These are phyloP conservation scores for Panagrolaimus sp. DNA, from an alignment of 1,140 invertebrate genomes.

Conservation along the genomic window DNA sequence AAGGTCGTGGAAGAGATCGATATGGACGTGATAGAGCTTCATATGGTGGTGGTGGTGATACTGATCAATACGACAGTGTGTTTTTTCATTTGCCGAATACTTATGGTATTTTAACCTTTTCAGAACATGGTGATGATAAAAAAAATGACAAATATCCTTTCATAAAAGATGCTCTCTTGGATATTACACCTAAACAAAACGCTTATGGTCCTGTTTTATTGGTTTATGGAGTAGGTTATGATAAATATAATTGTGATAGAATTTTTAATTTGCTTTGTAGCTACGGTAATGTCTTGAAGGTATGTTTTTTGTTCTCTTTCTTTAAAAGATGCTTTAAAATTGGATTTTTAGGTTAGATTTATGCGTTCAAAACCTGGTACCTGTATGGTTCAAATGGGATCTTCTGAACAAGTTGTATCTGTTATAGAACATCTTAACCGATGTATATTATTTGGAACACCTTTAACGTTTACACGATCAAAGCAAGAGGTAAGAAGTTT, in stretches of 20 bases:
- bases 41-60: constrained; percentile 14
- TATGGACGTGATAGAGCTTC: constrained; percentile 10
- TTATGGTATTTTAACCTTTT: no score
- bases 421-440: constrained; percentile 90
- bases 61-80: neutral
- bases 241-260: constrained; percentile 87
- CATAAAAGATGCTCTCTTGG: neutral
- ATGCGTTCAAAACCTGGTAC: constrained; percentile 96
- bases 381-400: constrained; percentile 98
- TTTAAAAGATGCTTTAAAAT: neutral
- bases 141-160: no score
- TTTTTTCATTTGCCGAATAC: no score
- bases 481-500: constrained; percentile 68
- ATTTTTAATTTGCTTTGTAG: constrained; percentile 98
- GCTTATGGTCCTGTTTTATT: constrained; percentile 85
- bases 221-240: constrained; percentile 88
- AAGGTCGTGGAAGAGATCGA: constrained; percentile 64
- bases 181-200: constrained; percentile 27
- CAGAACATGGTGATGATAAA: no score
- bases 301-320: constrained; percentile 63
- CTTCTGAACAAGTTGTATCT: constrained; percentile 82
- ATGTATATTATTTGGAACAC: constrained; percentile 71
- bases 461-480: constrained; percentile 59
- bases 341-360: constrained; percentile 78
- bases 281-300: constrained; percentile 93